Evolutionary conservation across 2,888 invertebrate genomes (phyloP).

Genomic region (Melolontha melolontha): DNA sequence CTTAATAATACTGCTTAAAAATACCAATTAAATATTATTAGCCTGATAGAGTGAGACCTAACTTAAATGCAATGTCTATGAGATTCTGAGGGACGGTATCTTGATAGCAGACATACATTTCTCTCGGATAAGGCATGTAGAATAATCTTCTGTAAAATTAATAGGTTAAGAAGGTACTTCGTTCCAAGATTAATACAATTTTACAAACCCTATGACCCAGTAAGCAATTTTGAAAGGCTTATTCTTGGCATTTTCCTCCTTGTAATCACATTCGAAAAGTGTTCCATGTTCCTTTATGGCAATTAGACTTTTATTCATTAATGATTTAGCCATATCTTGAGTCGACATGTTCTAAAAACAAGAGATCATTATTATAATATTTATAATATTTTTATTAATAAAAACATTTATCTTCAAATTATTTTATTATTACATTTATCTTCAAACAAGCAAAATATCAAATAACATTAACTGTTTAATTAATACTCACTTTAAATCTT

Average conservation of each 20-base stretch:
- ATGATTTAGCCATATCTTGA: slow-evolving; percentile 64
- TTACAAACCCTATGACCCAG: slow-evolving; percentile 83
- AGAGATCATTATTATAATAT: background rate
- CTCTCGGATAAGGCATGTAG: slow-evolving; percentile 79
- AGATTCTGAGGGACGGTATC: slow-evolving; percentile 89
- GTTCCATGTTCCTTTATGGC: slow-evolving; percentile 88
- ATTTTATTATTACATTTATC: no score
- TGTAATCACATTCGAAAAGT: slow-evolving; percentile 74
- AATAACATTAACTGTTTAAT: background rate
- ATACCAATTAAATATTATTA: background rate
- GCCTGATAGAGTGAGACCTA: slow-evolving; percentile 62
- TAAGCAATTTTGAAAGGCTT: slow-evolving; percentile 70
- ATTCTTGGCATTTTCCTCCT: slow-evolving; percentile 62
- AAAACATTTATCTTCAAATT: no score
- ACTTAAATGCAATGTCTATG: slow-evolving; percentile 87
- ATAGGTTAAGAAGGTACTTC: background rate
- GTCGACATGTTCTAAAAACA: slow-evolving; percentile 63
- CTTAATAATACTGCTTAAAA: no score
- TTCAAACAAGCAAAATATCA: no score
- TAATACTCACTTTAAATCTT: slow-evolving; percentile 65
- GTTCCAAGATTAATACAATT: background rate
- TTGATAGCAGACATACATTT: slow-evolving; percentile 89
- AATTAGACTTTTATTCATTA: slow-evolving; percentile 79
- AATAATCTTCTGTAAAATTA: slow-evolving; percentile 72
- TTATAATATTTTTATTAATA: no score